Evolutionary conservation across 2,113 vertebrate species (phyloP).

Genomic region (Lophotis ruficrista): DNA sequence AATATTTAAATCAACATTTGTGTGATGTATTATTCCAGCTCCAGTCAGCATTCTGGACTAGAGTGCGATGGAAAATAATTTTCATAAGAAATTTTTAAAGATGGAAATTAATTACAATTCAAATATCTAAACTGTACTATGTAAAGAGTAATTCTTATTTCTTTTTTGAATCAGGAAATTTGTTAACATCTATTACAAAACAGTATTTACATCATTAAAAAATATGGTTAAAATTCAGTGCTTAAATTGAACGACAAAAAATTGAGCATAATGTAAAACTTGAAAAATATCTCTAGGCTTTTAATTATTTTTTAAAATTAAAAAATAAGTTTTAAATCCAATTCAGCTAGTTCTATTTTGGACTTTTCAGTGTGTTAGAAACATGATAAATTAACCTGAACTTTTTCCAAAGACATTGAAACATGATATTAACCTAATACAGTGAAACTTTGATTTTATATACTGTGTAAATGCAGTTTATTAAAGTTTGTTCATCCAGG

Average conservation of each 20-base stretch:
- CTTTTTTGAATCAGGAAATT: background rate
- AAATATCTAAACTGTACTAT: background rate
- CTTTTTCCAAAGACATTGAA: background rate
- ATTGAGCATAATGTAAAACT: background rate
- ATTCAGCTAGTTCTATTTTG: background rate
- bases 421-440: background rate
- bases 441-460: background rate
- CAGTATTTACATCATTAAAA: background rate
- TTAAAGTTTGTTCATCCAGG: background rate
- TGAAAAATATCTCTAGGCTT: background rate
- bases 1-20: slow-evolving; percentile 58
- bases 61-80: slow-evolving; percentile 2
- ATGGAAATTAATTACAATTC: slow-evolving; percentile 1
- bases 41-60: background rate
- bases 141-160: background rate
- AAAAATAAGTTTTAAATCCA: background rate
- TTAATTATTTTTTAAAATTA: background rate
- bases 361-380: background rate
- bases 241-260: background rate
- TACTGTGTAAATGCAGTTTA: background rate
- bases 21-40: slow-evolving; percentile 37
- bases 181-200: background rate
- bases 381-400: background rate
- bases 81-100: background rate
- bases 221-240: background rate